Evolutionary conservation across 1,140 invertebrate species (phyloP).

Genomic region (Drosophila pseudoobscura): DNA sequence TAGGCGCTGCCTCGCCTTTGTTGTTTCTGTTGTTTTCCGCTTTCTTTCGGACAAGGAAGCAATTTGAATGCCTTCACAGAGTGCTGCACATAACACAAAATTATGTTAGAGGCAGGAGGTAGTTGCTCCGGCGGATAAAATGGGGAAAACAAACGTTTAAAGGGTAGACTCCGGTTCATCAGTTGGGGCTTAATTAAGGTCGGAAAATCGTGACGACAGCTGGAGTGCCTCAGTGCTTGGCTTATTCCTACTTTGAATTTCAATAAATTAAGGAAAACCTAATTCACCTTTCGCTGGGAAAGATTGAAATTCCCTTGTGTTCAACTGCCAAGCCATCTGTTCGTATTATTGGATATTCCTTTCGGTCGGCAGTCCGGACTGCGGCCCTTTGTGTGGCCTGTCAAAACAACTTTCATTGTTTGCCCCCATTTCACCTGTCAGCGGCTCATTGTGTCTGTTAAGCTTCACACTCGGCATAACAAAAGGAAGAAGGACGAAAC

Average conservation of each 20-base stretch:
- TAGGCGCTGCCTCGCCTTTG: constrained; percentile 49
- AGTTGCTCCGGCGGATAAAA: neutral
- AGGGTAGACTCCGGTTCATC: neutral
- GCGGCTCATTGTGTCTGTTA: constrained; percentile 47
- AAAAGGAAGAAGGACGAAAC: neutral
- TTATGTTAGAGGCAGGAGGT: constrained; percentile 27
- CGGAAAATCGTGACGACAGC: constrained; percentile 28
- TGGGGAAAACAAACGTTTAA: neutral
- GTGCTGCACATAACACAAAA: constrained; percentile 40
- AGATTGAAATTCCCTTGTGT: neutral
- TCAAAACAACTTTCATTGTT: constrained; percentile 57
- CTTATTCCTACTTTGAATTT: constrained; percentile 20
- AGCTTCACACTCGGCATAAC: constrained; percentile 37
- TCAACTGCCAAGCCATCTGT: constrained; percentile 25
- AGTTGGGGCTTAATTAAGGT: constrained; percentile 12
- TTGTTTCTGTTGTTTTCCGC: constrained; percentile 22
- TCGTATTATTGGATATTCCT: constrained; percentile 27
- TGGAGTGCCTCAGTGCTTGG: neutral
- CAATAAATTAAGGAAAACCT: constrained; percentile 26
- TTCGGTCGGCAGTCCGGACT: neutral
- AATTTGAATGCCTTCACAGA: constrained; percentile 49
- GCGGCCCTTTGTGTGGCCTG: constrained; percentile 37
- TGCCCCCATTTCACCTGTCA: constrained; percentile 54
- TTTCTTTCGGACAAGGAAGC: constrained; percentile 45
- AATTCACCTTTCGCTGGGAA: constrained; percentile 10